A percentile compares a stretch with the other conserved stretches of the same genome.
Evolutionary conservation across 2,113 vertebrate genomes (phyloP).

Genomic region (Acrocephalus kingi): DNA sequence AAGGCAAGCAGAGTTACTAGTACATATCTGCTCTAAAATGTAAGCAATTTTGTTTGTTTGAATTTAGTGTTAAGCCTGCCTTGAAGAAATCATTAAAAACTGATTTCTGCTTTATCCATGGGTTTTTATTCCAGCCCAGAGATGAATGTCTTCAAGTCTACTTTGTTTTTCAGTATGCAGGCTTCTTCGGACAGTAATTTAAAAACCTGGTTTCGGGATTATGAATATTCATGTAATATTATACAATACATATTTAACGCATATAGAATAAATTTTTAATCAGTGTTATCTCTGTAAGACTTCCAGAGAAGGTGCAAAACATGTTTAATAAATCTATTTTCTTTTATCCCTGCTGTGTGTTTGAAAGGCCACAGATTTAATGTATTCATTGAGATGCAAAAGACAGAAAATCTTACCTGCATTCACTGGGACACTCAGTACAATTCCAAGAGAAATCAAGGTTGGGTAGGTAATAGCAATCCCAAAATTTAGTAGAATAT

Average conservation of each 20-base stretch:
- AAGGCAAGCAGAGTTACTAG: not conserved
- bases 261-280: not conserved
- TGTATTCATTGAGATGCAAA: not conserved
- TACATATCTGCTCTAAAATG: not conserved
- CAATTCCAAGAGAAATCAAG: conserved; percentile 93
- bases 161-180: not conserved
- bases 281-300: not conserved
- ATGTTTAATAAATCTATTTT: not conserved
- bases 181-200: not conserved
- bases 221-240: not conserved
- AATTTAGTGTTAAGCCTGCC: not conserved
- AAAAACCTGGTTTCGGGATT: not conserved
- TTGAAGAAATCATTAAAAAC: not conserved
- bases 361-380: not conserved
- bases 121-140: not conserved
- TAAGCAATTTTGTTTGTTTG: not conserved
- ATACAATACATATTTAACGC: not conserved
- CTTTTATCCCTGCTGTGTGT: not conserved
- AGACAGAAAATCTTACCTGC: conserved; percentile 81
- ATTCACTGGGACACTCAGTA: conserved; percentile 95
- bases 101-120: not conserved
- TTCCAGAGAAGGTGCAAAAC: not conserved
- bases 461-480: conserved; percentile 94
- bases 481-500: conserved; percentile 95
- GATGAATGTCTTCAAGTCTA: not conserved